These are phyloP conservation scores for Argynnis bischoffii DNA, from an alignment of 2,888 invertebrate genomes.

Conservation along the genomic window DNA sequence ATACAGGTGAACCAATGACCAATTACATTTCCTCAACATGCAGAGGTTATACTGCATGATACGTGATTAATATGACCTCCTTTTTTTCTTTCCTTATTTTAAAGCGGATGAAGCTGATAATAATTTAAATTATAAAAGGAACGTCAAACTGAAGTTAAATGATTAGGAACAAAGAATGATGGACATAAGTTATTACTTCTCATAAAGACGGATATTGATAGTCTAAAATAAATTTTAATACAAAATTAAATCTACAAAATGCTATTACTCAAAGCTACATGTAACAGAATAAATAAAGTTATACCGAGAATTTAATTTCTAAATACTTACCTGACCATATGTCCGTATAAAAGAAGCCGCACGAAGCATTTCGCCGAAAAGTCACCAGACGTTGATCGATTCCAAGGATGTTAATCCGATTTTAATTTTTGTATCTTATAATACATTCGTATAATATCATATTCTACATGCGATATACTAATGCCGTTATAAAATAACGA, in stretches of 20 bases:
- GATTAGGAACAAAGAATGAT: too few species aligned
- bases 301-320: slow-evolving; percentile 1
- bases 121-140: too few species aligned
- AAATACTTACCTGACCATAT: slow-evolving; percentile 60
- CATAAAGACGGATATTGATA: too few species aligned
- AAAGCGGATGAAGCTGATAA: too few species aligned
- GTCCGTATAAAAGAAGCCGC: slow-evolving; percentile 73
- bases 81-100: too few species aligned
- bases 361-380: slow-evolving; percentile 63
- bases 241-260: neutral
- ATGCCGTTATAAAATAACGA: slow-evolving; percentile 31
- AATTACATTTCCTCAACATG: too few species aligned
- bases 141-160: too few species aligned
- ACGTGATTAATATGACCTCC: too few species aligned
- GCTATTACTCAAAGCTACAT: neutral
- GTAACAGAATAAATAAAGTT: neutral
- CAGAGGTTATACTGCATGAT: too few species aligned
- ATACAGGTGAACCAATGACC: too few species aligned
- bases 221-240: neutral
- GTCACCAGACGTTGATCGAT: slow-evolving; percentile 31
- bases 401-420: neutral
- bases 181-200: too few species aligned
- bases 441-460: slow-evolving; percentile 4
- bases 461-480: neutral
- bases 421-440: slow-evolving; percentile 4